Conservation (phyloP, 2,888 invertebrate species). For the Synanthedon andrenaeformis region DNA sequence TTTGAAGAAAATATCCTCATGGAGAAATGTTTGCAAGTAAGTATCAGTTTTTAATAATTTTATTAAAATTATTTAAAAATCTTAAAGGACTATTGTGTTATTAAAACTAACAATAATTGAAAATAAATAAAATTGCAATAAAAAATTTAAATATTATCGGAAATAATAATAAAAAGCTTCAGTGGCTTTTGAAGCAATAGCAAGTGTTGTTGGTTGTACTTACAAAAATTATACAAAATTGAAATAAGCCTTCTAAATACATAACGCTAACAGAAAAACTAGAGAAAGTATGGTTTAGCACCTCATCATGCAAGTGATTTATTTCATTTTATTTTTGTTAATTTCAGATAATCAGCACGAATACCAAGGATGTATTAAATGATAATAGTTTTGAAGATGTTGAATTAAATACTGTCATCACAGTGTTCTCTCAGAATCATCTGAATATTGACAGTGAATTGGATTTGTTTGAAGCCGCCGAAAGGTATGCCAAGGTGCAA, state of each 20-base stretch:
- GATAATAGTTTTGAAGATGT: slow-evolving; percentile 84
- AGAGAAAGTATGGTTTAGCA: no score
- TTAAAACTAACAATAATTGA: background rate
- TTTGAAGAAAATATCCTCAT: slow-evolving; percentile 86
- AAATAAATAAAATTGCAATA: no score
- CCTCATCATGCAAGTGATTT: no score
- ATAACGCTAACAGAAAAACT: no score
- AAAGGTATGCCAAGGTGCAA: slow-evolving; percentile 61
- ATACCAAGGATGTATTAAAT: slow-evolving; percentile 80
- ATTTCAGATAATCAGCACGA: slow-evolving; percentile 78
- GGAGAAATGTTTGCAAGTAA: slow-evolving; percentile 83
- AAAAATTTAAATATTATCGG: no score
- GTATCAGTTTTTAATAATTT: background rate
- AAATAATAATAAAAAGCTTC: no score
- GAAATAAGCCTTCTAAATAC: no score
- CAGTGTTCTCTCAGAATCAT: slow-evolving; percentile 80
- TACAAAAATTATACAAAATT: no score
- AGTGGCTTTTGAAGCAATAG: no score
- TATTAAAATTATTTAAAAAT: background rate
- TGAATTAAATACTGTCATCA: slow-evolving; percentile 79
- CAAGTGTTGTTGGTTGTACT: no score
- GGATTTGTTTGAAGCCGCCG: slow-evolving; percentile 80
- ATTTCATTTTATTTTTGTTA: no score
- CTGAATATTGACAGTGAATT: slow-evolving; percentile 81
- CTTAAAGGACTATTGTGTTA: background rate